Evolutionary conservation across 2,888 invertebrate species (phyloP), one percentile per base, ranked within the genome.

Genomic region (Xestia c-nigrum): DNA sequence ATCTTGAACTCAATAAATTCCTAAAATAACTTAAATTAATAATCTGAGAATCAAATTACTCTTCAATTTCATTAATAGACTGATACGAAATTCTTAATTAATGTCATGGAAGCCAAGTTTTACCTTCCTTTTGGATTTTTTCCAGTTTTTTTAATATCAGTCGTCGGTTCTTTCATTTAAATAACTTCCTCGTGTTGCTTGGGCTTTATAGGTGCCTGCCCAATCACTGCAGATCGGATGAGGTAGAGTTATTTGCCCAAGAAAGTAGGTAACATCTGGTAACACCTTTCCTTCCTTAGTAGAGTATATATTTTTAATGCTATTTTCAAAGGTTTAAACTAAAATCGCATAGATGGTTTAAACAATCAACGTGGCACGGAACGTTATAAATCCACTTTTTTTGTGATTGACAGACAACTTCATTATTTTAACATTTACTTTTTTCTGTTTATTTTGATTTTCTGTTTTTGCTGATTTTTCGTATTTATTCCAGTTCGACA

Each of bases 11-110:
- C n/a, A 47, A 67, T 50, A 6, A 40, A 40, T 40, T 72, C 9
- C 47, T 46, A 14, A 72, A 72, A 40, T 66, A 71, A 2, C 40
- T 64, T 38, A 9, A 61, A 43, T 64, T 57, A 57, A 65, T 65
- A 10, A 65, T 43, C 5, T 65, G 43, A 43, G 16, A 24, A 43
- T 43, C n/a, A 43, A 65, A 65, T 38, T 19, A n/a, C 24, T 40
- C 68, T 68, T 50, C 10, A 40, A 40, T 72, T 69, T 38, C 21
- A 10, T 70, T 21, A 24, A 4, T 68, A 50, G 31, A 65, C 38
- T 71, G 69, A 14, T 24, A 40, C 24, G 5, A 52, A 67, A 6
- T 72, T 50, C 40, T 14, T 7, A 50, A 69, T 72, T 52, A 5
- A n/a, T 38, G n/a, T 67, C 38, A 47, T 66, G 12, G 71, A 46